These are phyloP conservation scores for Caloenas nicobarica DNA, from an alignment of 2,113 vertebrate species.

Conservation along the genomic window DNA sequence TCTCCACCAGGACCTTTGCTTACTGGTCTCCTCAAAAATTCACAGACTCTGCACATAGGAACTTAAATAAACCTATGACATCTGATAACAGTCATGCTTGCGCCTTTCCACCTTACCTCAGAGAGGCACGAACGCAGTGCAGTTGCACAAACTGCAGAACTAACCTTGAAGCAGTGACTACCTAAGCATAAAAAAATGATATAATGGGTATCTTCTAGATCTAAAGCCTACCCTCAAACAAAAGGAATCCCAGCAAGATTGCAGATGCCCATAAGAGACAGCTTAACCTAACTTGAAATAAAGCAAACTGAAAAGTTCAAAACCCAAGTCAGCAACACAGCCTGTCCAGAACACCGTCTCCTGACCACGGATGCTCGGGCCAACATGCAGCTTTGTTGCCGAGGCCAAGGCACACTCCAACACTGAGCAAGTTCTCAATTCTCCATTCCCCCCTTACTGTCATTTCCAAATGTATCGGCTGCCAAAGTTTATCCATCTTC, in stretches of 20 bases:
- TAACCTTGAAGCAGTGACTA: neutral
- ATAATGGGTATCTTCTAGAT: neutral
- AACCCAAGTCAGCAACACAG: neutral
- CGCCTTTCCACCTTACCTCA: neutral
- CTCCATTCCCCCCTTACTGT: neutral
- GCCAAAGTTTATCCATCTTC: neutral
- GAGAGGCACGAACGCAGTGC: neutral
- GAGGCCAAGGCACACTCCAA: neutral
- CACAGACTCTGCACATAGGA: neutral
- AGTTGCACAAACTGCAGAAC: neutral
- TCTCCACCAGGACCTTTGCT: neutral
- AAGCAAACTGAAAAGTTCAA: neutral
- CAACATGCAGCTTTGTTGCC: neutral
- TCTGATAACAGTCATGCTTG: neutral
- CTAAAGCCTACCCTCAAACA: neutral
- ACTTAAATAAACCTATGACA: neutral
- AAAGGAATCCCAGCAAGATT: neutral
- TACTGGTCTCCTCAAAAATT: neutral
- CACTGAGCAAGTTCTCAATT: neutral
- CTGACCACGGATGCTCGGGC: neutral
- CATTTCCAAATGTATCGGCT: neutral
- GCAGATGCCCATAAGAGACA: neutral
- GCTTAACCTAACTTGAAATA: neutral
- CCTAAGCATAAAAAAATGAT: neutral
- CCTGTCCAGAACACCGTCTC: neutral